Evolutionary conservation across 2,797 vertebrate genomes (phyloP).

Genomic region (Heliangelus exortis): DNA sequence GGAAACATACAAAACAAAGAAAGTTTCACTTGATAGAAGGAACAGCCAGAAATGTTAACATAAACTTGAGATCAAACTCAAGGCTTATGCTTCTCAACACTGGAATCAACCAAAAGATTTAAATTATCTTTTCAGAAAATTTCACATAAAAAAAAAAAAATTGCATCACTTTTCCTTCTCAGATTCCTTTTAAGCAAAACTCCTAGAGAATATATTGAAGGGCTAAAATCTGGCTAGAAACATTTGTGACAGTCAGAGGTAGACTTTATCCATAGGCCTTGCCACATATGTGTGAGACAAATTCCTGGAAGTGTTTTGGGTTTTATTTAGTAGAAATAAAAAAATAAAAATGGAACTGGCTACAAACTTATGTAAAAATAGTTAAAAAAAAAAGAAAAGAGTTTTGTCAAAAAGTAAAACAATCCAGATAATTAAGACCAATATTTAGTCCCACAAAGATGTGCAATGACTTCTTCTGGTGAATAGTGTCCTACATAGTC

Average conservation of each 20-base stretch:
- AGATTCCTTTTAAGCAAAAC: not conserved
- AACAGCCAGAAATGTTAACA: not conserved
- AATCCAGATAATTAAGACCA: slow-evolving; percentile 64
- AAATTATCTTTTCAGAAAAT: not conserved
- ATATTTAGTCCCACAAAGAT: slow-evolving; percentile 50
- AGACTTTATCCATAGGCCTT: not conserved
- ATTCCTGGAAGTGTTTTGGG: not conserved
- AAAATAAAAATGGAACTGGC: not conserved
- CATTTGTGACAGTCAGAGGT: not conserved
- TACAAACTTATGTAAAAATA: slow-evolving; percentile 3
- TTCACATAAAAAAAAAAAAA: not conserved
- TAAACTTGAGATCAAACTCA: not conserved
- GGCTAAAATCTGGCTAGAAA: not conserved
- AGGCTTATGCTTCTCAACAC: not conserved
- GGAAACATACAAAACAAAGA: not conserved
- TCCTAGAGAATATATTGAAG: not conserved
- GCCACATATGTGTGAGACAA: not conserved
- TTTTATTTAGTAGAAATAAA: not conserved
- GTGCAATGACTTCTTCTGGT: slow-evolving; percentile 22
- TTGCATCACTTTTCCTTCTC: not conserved
- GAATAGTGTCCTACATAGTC: slow-evolving; percentile 26
- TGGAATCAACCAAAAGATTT: not conserved
- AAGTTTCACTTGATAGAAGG: not conserved
- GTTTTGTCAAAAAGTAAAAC: slow-evolving; percentile 46
- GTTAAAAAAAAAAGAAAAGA: not conserved